phyloP scores from a whole-genome alignment of 35 echinoderm and acorn worm genomes.

The Heliocidaris tuberculata region DNA sequence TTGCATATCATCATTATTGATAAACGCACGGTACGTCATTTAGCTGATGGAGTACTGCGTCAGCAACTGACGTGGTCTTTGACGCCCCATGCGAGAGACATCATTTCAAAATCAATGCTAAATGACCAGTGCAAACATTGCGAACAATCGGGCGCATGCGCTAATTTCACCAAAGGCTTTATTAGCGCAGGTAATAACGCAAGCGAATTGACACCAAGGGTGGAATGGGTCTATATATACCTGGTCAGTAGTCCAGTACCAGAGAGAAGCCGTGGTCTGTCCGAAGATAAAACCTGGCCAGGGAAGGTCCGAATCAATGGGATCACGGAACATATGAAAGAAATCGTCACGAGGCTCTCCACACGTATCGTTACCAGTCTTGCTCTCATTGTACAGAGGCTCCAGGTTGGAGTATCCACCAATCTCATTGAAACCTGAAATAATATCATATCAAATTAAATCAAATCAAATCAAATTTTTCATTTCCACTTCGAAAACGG shows the following conservation, averaged over 20 bases:
- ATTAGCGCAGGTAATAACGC: too few species aligned
- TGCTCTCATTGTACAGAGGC: conserved; percentile 73
- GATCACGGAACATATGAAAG: conserved; percentile 76
- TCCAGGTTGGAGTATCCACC: conserved; percentile 72
- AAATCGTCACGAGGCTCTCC: conserved; percentile 81
- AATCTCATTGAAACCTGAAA: conserved; percentile 74
- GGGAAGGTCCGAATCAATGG: conserved; percentile 71
- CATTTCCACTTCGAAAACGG: too few species aligned
- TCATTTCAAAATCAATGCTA: too few species aligned
- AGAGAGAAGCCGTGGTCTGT: conserved; percentile 82
- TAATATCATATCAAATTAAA: not conserved
- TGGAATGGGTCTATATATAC: conserved; percentile 45
- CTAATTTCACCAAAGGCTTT: too few species aligned
- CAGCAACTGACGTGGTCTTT: too few species aligned
- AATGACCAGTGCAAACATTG: too few species aligned
- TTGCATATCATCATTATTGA: too few species aligned
- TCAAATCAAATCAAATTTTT: not conserved
- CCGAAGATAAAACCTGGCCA: conserved; percentile 96
- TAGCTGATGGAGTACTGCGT: too few species aligned
- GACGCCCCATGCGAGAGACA: too few species aligned
- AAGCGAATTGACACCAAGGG: too few species aligned
- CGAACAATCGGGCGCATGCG: too few species aligned
- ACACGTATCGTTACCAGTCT: conserved; percentile 68
- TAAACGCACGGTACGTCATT: too few species aligned
- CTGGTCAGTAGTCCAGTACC: conserved; percentile 96